These are phyloP conservation scores for Sphenodon punctatus DNA, from an alignment of 2,797 vertebrate species.

Conservation along the genomic window DNA sequence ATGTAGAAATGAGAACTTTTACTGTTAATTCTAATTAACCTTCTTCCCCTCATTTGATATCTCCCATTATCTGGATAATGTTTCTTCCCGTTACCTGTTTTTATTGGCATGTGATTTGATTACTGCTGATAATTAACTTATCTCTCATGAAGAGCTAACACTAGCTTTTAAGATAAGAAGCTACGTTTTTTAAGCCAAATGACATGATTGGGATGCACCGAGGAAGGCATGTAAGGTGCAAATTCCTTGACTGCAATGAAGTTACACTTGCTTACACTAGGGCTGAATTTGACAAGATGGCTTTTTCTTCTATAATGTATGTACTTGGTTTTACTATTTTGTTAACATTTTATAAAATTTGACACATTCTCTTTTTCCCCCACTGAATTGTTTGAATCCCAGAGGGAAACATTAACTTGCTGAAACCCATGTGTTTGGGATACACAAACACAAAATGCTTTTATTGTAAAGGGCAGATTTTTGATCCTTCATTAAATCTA, in stretches of 20 bases:
- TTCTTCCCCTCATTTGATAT: background rate
- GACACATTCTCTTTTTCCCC: background rate
- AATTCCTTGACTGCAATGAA: too few species aligned
- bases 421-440: background rate
- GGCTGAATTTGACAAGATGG: too few species aligned
- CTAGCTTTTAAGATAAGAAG: too few species aligned
- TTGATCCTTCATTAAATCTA: background rate
- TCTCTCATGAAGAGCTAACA: too few species aligned
- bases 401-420: background rate
- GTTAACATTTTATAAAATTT: background rate
- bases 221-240: background rate
- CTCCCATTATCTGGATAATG: too few species aligned
- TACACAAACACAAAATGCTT: background rate
- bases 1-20: constrained; percentile 3
- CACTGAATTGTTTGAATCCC: background rate
- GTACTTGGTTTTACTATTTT: background rate
- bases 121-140: too few species aligned
- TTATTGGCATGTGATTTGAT: background rate
- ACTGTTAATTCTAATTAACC: background rate
- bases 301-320: background rate
- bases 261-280: too few species aligned
- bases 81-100: constrained; percentile 37
- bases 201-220: background rate
- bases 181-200: background rate
- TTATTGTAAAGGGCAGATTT: background rate